Conservation (phyloP, 2,888 invertebrate genomes). For the Ophion obscuratus region DNA sequence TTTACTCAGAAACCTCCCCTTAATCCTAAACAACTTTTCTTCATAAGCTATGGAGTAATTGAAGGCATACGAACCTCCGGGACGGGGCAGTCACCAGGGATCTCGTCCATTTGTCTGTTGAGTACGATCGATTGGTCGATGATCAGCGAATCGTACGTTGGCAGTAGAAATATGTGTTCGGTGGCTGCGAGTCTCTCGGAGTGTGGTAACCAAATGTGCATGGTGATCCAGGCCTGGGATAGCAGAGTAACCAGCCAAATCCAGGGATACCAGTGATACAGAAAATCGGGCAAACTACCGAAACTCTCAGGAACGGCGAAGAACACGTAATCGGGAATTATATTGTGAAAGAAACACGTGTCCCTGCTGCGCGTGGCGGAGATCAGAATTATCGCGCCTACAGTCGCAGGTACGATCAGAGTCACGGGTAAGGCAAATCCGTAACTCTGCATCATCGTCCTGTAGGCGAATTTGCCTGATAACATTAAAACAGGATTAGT, state of each 20-base stretch:
- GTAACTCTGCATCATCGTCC: constrained; percentile 94
- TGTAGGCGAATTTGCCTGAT: constrained; percentile 92
- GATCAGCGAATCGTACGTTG: constrained; percentile 93
- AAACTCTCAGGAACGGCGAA: constrained; percentile 82
- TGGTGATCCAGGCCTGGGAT: constrained; percentile 94
- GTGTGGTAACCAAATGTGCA: constrained; percentile 93
- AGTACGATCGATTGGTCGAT: constrained; percentile 94
- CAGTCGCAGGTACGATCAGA: constrained; percentile 90
- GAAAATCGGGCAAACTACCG: constrained; percentile 85
- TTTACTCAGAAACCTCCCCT: too few species aligned
- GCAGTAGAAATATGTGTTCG: constrained; percentile 92
- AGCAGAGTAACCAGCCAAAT: constrained; percentile 92
- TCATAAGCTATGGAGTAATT: not conserved
- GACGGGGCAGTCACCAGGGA: constrained; percentile 20
- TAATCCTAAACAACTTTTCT: not conserved
- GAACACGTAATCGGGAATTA: constrained; percentile 85
- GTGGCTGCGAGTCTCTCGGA: constrained; percentile 93
- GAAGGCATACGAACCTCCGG: constrained; percentile 39
- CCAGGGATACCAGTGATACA: constrained; percentile 89
- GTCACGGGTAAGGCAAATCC: constrained; percentile 94
- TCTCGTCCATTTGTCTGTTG: constrained; percentile 91
- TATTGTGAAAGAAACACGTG: constrained; percentile 88
- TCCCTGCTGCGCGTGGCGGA: constrained; percentile 88
- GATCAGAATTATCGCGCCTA: constrained; percentile 88
- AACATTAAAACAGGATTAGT: not conserved